Evolutionary conservation across 2,113 vertebrate genomes (phyloP), one percentile per base, ranked within the genome.

Genomic region (Proteles cristata): DNA sequence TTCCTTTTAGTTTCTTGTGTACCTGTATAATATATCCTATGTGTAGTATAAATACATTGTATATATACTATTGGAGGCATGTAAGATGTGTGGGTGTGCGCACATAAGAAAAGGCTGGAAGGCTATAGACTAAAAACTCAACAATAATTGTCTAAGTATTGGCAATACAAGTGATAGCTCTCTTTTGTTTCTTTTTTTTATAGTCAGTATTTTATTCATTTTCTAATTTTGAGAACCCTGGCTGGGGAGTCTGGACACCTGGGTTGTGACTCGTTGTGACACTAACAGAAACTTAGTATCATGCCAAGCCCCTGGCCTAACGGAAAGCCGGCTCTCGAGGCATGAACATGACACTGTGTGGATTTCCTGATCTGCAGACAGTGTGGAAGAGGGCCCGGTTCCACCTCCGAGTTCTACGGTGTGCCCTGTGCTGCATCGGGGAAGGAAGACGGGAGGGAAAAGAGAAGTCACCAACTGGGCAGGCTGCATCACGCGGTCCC

Each of bases 51-150:
- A 76, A 48, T 77, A 80, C 53, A 77, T 23, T 39, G 2, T 7
- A 66, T 69, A 11, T 74, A 35, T 48, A 23, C 87, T 83, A 55
- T 26, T 84, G 25, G 28, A 88, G 6, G 39, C 88, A 61, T 76
- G 15, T 35, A 76, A 71, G 33, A 1, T 16, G 31, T 50, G 11
- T 10, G 11, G 43, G 11, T 58, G 33, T 16, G 1, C 0, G 7
- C 39, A 69, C 28, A 45, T 5, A 55, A 19, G 21, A 55, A 93
- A 85, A 35, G 25, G 23, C 50, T 69, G 25, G 9, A 80, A 68
- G 10, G 76, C 63, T 50, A 55, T 83, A 94, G 86, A 90, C n/a
- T 68, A 91, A 87, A 90, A 88, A 26, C 23, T 63, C 71, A 82
- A 95, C 17, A 50, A 31, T 25, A n/a, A 1, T 17, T 48, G 31